phyloP scores from a whole-genome alignment of 2,113 vertebrate genomes.

The Arenaria interpres region DNA sequence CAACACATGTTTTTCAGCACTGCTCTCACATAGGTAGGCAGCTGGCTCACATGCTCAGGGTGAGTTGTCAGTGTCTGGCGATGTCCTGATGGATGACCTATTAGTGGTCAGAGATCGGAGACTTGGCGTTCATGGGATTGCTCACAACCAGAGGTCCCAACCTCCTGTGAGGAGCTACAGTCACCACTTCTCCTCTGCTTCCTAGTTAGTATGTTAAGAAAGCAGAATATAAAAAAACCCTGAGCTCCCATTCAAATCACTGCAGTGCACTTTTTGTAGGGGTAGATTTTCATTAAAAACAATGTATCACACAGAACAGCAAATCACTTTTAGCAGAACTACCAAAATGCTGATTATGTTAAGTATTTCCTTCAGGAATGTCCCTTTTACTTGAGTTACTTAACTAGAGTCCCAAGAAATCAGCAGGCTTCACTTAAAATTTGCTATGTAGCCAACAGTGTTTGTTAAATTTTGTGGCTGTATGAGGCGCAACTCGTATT shows the following conservation, averaged over 20 bases:
- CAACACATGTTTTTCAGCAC: background rate
- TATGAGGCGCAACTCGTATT: background rate
- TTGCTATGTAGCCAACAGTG: background rate
- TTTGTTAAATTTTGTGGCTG: background rate
- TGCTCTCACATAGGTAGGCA: background rate
- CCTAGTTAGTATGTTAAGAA: background rate
- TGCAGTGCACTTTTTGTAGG: background rate
- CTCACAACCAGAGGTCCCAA: background rate
- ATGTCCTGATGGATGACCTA: background rate
- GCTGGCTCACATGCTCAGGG: background rate
- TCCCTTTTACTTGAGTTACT: background rate
- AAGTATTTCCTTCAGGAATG: background rate
- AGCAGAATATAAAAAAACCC: background rate
- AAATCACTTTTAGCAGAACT: background rate
- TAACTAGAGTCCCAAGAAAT: background rate
- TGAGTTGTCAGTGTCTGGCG: background rate
- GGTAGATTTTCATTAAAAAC: background rate
- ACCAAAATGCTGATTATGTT: background rate
- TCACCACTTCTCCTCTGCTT: background rate
- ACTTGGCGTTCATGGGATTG: background rate
- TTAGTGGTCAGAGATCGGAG: background rate
- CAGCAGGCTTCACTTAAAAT: background rate
- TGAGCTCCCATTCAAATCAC: background rate
- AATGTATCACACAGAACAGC: background rate
- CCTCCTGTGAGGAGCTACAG: background rate